phyloP scores from a whole-genome alignment of 23 tunicate genomes.

The Clavelina lepadiformis region DNA sequence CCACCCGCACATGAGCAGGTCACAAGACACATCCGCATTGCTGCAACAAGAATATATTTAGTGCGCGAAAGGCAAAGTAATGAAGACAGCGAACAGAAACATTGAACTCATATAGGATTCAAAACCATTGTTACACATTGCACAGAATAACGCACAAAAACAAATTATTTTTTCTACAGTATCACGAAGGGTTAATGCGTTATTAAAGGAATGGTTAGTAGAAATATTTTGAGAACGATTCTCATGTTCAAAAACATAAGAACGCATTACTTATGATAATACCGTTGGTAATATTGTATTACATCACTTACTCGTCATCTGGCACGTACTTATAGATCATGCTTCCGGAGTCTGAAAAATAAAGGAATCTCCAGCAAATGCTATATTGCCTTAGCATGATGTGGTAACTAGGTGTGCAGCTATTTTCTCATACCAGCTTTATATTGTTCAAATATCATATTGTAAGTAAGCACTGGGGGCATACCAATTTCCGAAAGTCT shows the following conservation, averaged over 20 bases:
- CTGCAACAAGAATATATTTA: slow-evolving; percentile 4
- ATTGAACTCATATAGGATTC: background rate
- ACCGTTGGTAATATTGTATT: no score
- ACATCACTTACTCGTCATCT: slow-evolving; percentile 37
- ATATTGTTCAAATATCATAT: no score
- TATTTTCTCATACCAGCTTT: no score
- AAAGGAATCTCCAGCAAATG: no score
- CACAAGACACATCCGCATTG: slow-evolving; percentile 37
- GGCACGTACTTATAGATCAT: slow-evolving; percentile 62
- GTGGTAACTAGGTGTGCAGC: no score
- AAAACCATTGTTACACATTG: background rate
- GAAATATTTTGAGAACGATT: no score
- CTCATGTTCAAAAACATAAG: no score
- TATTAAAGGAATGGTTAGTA: no score
- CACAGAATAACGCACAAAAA: no score
- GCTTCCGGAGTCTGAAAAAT: slow-evolving; percentile 70
- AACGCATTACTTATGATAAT: no score
- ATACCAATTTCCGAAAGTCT: slow-evolving; percentile 40
- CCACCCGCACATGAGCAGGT: slow-evolving; percentile 84
- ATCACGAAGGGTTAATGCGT: background rate
- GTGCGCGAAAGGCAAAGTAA: background rate
- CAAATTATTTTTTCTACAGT: background rate
- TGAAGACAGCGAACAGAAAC: background rate
- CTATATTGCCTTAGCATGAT: no score
- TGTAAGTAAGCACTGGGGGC: no score